Percentiles rank a stretch among this genome's conserved stretches.
These are phyloP conservation scores for Paracanthobrama guichenoti DNA, from an alignment of 2,113 vertebrate genomes.

Conservation along the genomic window DNA sequence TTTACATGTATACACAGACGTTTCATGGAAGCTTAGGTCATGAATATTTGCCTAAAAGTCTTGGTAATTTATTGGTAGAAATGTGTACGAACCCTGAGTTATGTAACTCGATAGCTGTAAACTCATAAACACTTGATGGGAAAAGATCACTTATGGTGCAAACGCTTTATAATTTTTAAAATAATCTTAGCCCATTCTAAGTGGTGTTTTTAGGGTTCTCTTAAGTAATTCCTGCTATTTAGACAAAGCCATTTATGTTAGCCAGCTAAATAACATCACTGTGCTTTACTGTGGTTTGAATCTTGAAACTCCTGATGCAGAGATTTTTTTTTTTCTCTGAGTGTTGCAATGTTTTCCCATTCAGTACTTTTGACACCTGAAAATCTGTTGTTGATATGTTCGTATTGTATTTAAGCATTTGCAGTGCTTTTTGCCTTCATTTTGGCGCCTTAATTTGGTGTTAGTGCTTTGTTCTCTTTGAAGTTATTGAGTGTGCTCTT, in stretches of 20 bases:
- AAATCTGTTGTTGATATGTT: background rate
- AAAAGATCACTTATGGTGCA: background rate
- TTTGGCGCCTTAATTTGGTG: background rate
- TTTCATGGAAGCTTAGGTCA: no score
- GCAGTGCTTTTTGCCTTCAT: background rate
- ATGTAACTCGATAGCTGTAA: background rate
- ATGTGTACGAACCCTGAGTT: no score
- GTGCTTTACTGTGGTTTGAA: background rate
- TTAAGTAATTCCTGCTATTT: background rate
- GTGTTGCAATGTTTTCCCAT: background rate
- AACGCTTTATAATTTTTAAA: background rate
- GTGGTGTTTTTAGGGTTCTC: background rate
- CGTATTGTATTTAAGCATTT: background rate
- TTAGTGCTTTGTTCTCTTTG: constrained; percentile 20
- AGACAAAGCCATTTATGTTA: background rate
- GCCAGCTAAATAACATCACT: background rate
- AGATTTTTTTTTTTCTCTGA: background rate
- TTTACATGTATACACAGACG: no score
- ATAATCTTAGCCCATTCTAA: background rate
- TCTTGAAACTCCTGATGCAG: background rate
- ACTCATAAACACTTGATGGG: background rate
- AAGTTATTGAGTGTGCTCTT: background rate
- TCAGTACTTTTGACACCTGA: background rate
- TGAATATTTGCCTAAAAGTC: no score
- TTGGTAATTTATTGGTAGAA: no score